Conservation (phyloP, 1,140 invertebrate genomes). For the Drosophila baimaii region DNA sequence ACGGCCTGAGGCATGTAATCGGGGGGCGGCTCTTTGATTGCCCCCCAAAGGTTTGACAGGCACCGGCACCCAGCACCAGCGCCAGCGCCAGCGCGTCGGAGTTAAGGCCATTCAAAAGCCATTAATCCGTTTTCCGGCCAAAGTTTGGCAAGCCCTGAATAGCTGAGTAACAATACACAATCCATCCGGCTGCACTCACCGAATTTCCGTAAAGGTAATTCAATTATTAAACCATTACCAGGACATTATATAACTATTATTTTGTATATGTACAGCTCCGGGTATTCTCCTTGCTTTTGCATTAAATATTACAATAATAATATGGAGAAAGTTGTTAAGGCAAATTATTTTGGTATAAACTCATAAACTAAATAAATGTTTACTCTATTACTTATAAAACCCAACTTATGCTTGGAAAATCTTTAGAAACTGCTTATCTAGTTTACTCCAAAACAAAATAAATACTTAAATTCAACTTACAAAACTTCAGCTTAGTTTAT, state of each 20-base stretch:
- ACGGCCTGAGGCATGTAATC: slow-evolving; percentile 27
- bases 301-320: not conserved
- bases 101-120: slow-evolving; percentile 13
- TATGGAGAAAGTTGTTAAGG: not conserved
- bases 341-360: no score
- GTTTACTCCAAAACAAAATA: no score
- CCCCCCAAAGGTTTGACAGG: slow-evolving; percentile 37
- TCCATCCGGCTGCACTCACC: no score
- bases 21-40: slow-evolving; percentile 27
- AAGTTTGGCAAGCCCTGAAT: slow-evolving; percentile 8
- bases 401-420: no score
- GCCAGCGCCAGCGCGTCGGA: not conserved
- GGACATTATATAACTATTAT: no score
- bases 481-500: no score
- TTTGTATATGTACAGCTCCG: no score
- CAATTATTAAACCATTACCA: slow-evolving; percentile 12
- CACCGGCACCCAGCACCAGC: not conserved
- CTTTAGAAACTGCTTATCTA: no score
- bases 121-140: slow-evolving; percentile 3
- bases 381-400: no score
- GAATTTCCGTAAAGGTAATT: not conserved
- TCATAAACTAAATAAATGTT: no score
- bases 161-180: not conserved
- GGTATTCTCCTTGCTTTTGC: not conserved
- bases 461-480: no score